Conservation (phyloP, 2,113 vertebrate genomes). For the Embiotoca jacksoni region DNA sequence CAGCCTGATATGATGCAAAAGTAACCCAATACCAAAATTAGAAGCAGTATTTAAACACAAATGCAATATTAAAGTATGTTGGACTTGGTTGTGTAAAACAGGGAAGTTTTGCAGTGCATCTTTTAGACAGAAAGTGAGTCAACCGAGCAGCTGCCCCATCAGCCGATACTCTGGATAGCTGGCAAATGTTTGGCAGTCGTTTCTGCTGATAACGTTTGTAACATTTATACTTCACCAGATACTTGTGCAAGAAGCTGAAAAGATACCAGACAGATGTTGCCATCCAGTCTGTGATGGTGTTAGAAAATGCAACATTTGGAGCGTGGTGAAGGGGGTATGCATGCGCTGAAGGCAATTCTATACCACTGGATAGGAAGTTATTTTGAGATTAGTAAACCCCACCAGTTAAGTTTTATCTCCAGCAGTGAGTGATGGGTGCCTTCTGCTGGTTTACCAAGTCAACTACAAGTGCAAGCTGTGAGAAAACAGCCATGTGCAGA, state of each 20-base stretch:
- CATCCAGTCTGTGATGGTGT: background rate
- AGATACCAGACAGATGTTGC: background rate
- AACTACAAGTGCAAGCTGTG: background rate
- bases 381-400: background rate
- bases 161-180: too few relatives aligned
- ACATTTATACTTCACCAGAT: background rate
- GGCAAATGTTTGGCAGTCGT: too few relatives aligned
- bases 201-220: too few relatives aligned
- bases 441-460: constrained; percentile 22
- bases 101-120: too few relatives aligned
- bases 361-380: background rate
- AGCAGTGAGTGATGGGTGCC: background rate
- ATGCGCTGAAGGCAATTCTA: background rate
- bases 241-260: background rate
- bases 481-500: background rate
- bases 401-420: too few relatives aligned
- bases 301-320: background rate
- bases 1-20: too few relatives aligned
- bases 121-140: too few relatives aligned
- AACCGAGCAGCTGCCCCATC: too few relatives aligned
- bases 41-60: too few relatives aligned
- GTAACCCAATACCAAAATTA: too few relatives aligned
- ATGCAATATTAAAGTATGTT: too few relatives aligned
- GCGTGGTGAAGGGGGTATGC: background rate
- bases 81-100: too few relatives aligned